Evolutionary conservation across 2,113 vertebrate species (phyloP).

Genomic region (Anser brachyrhynchus): DNA sequence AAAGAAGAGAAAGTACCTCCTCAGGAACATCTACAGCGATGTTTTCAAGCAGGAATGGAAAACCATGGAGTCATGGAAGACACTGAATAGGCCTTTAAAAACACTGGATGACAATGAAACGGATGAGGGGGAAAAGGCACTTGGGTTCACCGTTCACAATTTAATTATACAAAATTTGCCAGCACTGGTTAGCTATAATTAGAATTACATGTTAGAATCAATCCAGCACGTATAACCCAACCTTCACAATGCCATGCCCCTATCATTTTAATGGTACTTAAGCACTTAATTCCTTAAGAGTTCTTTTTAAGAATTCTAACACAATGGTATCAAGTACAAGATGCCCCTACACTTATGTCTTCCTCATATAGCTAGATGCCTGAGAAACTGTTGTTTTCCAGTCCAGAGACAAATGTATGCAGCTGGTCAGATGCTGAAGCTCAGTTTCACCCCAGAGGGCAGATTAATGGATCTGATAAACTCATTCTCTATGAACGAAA

Average conservation of each 20-base stretch:
- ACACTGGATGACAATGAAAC: background rate
- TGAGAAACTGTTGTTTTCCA: background rate
- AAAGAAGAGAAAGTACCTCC: background rate
- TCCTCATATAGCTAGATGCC: background rate
- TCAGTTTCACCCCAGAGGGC: background rate
- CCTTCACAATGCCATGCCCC: background rate
- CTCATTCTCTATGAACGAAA: background rate
- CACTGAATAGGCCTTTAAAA: background rate
- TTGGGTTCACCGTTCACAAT: background rate
- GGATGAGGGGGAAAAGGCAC: background rate
- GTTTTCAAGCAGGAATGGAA: background rate
- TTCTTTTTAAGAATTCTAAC: background rate
- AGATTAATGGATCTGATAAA: slow-evolving; percentile 17
- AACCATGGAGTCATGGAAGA: background rate
- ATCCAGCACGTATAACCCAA: background rate
- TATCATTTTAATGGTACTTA: background rate
- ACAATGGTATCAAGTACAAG: background rate
- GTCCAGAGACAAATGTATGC: background rate
- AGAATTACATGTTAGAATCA: background rate
- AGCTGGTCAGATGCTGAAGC: background rate
- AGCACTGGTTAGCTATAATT: background rate
- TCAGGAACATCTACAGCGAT: background rate
- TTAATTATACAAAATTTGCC: background rate
- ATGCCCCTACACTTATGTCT: background rate
- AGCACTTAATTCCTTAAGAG: background rate